Percentiles rank a stretch among this genome's conserved stretches.
phyloP scores from a whole-genome alignment of 92 coral and sea anemone genomes.

The Pocillopora meandrina region DNA sequence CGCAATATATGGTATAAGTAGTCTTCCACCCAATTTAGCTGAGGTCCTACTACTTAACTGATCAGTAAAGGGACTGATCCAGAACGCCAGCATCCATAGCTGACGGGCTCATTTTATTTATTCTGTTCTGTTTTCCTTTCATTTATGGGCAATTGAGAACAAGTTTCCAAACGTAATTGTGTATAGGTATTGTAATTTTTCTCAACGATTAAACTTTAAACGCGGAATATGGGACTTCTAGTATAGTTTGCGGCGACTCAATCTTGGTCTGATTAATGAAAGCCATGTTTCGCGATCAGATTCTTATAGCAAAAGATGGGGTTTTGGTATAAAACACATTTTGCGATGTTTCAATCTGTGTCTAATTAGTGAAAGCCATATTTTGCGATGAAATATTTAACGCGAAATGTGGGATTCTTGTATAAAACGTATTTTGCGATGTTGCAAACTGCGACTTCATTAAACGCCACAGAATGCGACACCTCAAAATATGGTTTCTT shows the following conservation, averaged over 20 bases:
- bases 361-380: too few species aligned
- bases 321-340: too few species aligned
- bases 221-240: neutral
- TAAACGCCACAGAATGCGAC: too few species aligned
- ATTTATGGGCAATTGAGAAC: neutral
- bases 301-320: neutral
- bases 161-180: neutral
- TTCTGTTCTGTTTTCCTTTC: neutral
- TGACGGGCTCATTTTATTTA: neutral
- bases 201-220: neutral
- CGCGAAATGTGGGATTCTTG: too few species aligned
- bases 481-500: too few species aligned
- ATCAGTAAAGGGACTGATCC: neutral
- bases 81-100: neutral
- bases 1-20: neutral
- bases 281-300: neutral
- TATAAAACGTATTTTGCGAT: too few species aligned
- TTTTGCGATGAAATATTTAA: too few species aligned
- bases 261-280: neutral
- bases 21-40: too few species aligned
- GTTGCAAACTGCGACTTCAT: too few species aligned
- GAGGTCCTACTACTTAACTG: neutral
- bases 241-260: neutral
- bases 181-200: neutral
- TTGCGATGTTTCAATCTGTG: too few species aligned